A percentile compares a stretch with the other conserved stretches of the same genome.
phyloP scores from a whole-genome alignment of 2,113 vertebrate species.

The cat (Felis catus) region DNA sequence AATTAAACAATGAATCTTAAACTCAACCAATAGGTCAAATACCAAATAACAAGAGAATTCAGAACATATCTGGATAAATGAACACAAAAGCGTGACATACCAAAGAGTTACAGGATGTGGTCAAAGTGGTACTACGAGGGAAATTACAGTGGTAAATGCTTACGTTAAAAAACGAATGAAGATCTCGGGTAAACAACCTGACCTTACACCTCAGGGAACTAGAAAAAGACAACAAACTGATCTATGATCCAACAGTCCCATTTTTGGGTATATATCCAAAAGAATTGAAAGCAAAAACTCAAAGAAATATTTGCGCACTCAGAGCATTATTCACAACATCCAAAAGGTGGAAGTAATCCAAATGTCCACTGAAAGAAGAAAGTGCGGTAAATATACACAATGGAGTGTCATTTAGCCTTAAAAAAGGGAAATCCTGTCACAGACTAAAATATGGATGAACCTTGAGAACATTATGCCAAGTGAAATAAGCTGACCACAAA shows the following conservation, averaged over 20 bases:
- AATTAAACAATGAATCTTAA: not conserved
- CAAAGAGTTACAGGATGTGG: not conserved
- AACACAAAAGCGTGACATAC: not conserved
- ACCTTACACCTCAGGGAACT: not conserved
- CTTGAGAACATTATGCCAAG: not conserved
- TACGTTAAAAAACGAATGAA: not conserved
- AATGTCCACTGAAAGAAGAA: not conserved
- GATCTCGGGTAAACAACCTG: not conserved
- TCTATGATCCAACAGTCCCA: not conserved
- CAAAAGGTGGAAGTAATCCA: not conserved
- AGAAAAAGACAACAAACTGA: not conserved
- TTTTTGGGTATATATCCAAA: not conserved
- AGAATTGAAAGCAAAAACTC: not conserved
- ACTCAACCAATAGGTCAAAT: not conserved
- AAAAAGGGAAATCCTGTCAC: not conserved
- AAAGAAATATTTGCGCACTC: not conserved
- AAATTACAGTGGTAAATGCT: not conserved
- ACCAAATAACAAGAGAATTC: not conserved
- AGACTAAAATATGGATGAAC: not conserved
- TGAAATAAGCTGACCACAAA: not conserved
- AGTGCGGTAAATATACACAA: no score
- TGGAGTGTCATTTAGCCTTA: not conserved
- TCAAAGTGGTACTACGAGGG: not conserved
- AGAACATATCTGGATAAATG: not conserved
- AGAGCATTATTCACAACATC: not conserved